A percentile compares a stretch with the other conserved stretches of the same genome.
Conservation (phyloP, 1,140 invertebrate species). For the Drosophila chauvacae region DNA sequence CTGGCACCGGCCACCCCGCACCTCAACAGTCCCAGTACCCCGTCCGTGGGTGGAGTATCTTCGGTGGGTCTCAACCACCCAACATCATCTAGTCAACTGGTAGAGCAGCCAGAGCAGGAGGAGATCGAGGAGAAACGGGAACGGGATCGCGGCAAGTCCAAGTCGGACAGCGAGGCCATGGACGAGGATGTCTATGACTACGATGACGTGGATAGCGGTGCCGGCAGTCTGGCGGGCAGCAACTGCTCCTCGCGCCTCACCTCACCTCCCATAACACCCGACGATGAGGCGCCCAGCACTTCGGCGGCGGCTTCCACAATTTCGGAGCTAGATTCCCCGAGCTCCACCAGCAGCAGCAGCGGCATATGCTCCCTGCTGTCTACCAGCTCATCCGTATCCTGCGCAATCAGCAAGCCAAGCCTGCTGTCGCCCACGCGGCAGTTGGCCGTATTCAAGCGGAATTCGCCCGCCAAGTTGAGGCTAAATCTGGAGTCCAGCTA, state of each 20-base stretch:
- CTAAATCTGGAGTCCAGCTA: conserved; percentile 76
- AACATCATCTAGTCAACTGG: conserved; percentile 65
- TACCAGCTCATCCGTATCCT: conserved; percentile 33
- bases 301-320: conserved; percentile 52
- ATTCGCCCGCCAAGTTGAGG: conserved; percentile 77
- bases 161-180: conserved; percentile 75
- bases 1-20: conserved; percentile 61
- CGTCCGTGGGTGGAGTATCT: conserved; percentile 18
- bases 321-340: conserved; percentile 64
- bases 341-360: conserved; percentile 63
- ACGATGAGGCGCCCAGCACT: conserved; percentile 71
- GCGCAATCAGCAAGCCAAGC: conserved; percentile 34
- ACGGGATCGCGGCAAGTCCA: conserved; percentile 50
- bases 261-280: conserved; percentile 75
- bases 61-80: conserved; percentile 18
- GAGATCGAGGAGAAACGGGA: conserved; percentile 36
- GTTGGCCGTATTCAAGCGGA: conserved; percentile 71
- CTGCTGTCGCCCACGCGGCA: conserved; percentile 64
- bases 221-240: conserved; percentile 69
- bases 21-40: conserved; percentile 27
- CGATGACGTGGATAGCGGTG: conserved; percentile 72
- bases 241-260: conserved; percentile 79
- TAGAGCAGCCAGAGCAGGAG: conserved; percentile 62
- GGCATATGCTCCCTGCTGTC: conserved; percentile 54
- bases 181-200: conserved; percentile 74